These are phyloP conservation scores for Neoseiulus cucumeris DNA, from an alignment of 1,140 invertebrate species.

Conservation along the genomic window DNA sequence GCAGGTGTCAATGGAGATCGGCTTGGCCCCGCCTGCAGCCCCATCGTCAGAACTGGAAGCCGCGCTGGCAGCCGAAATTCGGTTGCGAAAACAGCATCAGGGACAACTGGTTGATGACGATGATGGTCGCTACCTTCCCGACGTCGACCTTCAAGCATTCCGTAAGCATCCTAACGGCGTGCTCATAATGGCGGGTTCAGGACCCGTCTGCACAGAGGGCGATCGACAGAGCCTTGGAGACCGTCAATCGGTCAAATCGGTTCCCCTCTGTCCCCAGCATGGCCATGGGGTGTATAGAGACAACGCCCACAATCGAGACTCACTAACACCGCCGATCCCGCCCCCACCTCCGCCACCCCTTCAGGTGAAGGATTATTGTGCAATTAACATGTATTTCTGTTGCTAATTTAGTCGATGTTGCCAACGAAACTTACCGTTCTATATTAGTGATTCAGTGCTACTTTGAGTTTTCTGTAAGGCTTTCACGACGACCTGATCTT, in stretches of 20 bases:
- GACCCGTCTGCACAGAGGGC: not conserved
- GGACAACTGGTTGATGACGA: slow-evolving; percentile 9
- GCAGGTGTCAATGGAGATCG: slow-evolving; percentile 9
- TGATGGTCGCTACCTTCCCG: slow-evolving; percentile 6
- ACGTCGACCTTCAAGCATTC: slow-evolving; percentile 11
- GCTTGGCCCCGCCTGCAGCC: slow-evolving; percentile 4
- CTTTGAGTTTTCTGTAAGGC: too few species aligned
- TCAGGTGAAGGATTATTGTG: not conserved
- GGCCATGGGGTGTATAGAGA: slow-evolving; percentile 4
- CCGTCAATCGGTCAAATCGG: slow-evolving; percentile 1
- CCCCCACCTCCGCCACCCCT: slow-evolving; percentile 6
- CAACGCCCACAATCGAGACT: not conserved
- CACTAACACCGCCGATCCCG: slow-evolving; percentile 6
- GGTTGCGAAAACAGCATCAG: slow-evolving; percentile 1
- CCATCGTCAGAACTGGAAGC: slow-evolving; percentile 7
- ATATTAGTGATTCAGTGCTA: too few species aligned
- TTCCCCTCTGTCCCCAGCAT: slow-evolving; percentile 6
- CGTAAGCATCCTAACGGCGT: slow-evolving; percentile 10
- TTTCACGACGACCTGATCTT: too few species aligned
- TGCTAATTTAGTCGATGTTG: not conserved
- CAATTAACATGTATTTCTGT: not conserved
- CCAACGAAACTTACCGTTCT: too few species aligned
- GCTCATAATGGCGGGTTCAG: slow-evolving; percentile 9
- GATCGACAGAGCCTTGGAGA: slow-evolving; percentile 3
- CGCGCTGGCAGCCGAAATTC: not conserved